Conservation (phyloP, 2,888 invertebrate species). For the Tetranychus piercei region DNA sequence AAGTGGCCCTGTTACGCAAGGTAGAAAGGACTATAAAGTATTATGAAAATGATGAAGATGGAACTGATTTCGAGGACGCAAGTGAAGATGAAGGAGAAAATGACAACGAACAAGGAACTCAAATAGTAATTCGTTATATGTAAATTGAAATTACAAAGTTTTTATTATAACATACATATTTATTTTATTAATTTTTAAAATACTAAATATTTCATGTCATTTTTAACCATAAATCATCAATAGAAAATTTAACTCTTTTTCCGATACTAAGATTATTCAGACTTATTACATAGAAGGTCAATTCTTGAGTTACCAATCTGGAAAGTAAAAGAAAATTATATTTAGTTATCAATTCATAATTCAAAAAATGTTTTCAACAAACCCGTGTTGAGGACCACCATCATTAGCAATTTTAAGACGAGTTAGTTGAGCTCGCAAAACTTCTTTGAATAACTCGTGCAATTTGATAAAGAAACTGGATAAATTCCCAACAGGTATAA, state of each 20-base stretch:
- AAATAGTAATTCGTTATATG: too few species aligned
- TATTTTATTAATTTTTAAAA: too few species aligned
- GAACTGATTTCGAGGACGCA: not conserved
- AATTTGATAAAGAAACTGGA: slow-evolving; percentile 54
- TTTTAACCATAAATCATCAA: slow-evolving; percentile 26
- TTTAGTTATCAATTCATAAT: not conserved
- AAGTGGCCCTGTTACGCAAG: not conserved
- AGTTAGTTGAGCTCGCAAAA: slow-evolving; percentile 59
- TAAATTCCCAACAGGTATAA: slow-evolving; percentile 51
- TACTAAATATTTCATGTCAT: not conserved
- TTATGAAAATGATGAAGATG: not conserved
- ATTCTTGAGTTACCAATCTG: slow-evolving; percentile 65
- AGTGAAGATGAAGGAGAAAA: too few species aligned
- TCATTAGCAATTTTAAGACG: slow-evolving; percentile 78
- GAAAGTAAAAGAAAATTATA: not conserved
- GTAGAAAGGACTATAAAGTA: not conserved
- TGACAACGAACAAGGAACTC: too few species aligned
- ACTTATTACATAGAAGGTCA: slow-evolving; percentile 74
- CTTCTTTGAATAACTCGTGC: slow-evolving; percentile 66
- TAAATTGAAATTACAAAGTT: too few species aligned
- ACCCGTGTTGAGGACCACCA: slow-evolving; percentile 89
- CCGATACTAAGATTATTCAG: slow-evolving; percentile 38
- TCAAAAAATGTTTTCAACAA: slow-evolving; percentile 25
- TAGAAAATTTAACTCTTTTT: slow-evolving; percentile 21
- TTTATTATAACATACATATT: too few species aligned